phyloP scores from a whole-genome alignment of 1,140 invertebrate species.

The Cyclina sinensis region DNA sequence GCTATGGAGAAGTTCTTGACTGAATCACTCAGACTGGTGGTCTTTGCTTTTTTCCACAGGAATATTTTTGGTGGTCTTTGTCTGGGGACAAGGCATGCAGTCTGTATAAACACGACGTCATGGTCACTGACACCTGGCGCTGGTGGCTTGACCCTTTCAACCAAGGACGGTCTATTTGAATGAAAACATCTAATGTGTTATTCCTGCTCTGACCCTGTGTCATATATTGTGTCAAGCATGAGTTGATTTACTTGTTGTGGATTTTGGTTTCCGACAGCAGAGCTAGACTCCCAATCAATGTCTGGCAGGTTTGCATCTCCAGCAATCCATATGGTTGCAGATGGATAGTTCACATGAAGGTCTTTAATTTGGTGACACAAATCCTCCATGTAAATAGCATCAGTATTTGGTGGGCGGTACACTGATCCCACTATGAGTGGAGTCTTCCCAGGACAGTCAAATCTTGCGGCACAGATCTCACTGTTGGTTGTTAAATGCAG shows the following conservation, averaged over 20 bases:
- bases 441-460: background rate
- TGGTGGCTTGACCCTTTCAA: slow-evolving; percentile 14
- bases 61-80: too few relatives aligned
- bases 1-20: too few relatives aligned
- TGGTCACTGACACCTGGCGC: background rate
- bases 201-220: background rate
- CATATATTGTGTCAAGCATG: background rate
- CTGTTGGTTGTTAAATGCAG: background rate
- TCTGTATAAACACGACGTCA: too few relatives aligned
- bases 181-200: slow-evolving; percentile 6
- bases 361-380: background rate
- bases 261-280: background rate
- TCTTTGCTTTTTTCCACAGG: too few relatives aligned
- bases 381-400: background rate
- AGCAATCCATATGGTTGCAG: slow-evolving; percentile 49
- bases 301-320: slow-evolving; percentile 61
- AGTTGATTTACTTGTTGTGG: slow-evolving; percentile 21
- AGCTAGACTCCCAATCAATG: slow-evolving; percentile 21
- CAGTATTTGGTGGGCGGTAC: slow-evolving; percentile 19
- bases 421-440: slow-evolving; percentile 7
- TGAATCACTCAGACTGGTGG: too few relatives aligned
- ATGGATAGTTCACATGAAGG: background rate
- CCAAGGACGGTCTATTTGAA: slow-evolving; percentile 22
- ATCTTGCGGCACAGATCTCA: slow-evolving; percentile 13
- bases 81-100: too few relatives aligned